Percentiles rank a stretch among this genome's conserved stretches.
Conservation (phyloP, 2,888 invertebrate species). For the Entomobrya multifasciata region DNA sequence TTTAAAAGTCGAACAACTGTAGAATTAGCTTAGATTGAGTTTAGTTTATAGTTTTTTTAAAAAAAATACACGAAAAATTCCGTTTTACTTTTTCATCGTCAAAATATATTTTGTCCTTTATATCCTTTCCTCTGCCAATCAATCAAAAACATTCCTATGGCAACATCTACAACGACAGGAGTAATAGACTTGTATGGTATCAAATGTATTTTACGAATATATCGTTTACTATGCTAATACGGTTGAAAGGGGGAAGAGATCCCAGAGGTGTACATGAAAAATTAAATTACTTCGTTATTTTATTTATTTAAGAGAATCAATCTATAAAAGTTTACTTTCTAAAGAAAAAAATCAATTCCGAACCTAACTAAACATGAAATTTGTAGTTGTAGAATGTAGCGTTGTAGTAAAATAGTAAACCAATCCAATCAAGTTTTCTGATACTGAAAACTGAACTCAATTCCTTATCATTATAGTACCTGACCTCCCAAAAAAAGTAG, state of each 20-base stretch:
- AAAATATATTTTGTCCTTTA: background rate
- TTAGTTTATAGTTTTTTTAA: slow-evolving; percentile 4
- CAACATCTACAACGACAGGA: background rate
- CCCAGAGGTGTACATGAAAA: slow-evolving; percentile 31
- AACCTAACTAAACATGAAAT: too few species aligned
- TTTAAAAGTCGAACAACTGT: slow-evolving; percentile 36
- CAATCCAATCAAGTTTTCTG: slow-evolving; percentile 23
- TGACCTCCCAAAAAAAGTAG: background rate
- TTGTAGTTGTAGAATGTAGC: background rate
- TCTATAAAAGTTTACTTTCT: too few species aligned
- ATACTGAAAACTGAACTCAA: slow-evolving; percentile 42
- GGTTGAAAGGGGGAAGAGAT: slow-evolving; percentile 35
- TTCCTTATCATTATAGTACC: too few species aligned
- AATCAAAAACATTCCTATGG: background rate
- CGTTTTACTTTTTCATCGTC: background rate
- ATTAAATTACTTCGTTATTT: background rate
- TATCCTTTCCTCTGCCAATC: slow-evolving; percentile 8
- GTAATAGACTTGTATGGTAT: too few species aligned
- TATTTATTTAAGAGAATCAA: background rate
- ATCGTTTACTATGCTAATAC: background rate
- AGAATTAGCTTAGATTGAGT: too few species aligned
- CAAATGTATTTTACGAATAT: too few species aligned
- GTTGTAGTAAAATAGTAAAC: too few species aligned
- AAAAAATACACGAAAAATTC: background rate
- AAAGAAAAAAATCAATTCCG: too few species aligned